These are phyloP conservation scores for Smutsia temminckii DNA, from an alignment of 2,797 vertebrate genomes.

Conservation along the genomic window DNA sequence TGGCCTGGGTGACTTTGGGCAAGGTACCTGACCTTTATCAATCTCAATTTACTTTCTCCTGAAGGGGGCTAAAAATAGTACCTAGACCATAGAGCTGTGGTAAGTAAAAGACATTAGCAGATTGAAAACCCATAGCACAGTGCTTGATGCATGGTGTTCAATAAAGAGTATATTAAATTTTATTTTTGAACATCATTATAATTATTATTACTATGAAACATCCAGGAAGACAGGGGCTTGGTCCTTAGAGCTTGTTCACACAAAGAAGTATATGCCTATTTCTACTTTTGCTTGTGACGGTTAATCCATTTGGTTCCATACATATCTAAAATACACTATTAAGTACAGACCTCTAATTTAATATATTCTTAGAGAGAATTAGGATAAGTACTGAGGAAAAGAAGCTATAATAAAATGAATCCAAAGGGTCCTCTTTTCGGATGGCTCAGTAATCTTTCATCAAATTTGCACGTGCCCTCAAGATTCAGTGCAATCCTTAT, in stretches of 20 bases:
- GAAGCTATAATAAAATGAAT: neutral
- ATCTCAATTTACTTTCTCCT: neutral
- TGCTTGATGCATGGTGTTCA: neutral
- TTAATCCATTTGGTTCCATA: neutral
- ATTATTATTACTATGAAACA: neutral
- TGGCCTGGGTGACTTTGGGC: neutral
- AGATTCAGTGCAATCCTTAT: no score
- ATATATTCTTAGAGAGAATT: neutral
- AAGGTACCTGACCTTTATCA: conserved; percentile 6
- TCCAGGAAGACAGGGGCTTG: neutral
- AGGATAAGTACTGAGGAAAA: neutral
- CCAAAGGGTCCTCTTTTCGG: neutral
- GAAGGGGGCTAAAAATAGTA: neutral
- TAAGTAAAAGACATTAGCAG: neutral
- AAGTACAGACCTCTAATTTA: conserved; percentile 1
- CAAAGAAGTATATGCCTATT: neutral
- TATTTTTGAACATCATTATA: neutral
- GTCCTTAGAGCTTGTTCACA: neutral
- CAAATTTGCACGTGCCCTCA: neutral
- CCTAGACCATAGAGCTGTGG: neutral
- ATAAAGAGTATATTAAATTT: neutral
- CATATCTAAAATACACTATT: neutral
- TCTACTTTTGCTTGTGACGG: neutral
- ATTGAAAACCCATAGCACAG: neutral
- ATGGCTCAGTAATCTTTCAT: neutral